Percentiles rank a stretch among this genome's conserved stretches.
Evolutionary conservation across 1,140 invertebrate genomes (phyloP).

Genomic region (Anoplolepis gracilipes): DNA sequence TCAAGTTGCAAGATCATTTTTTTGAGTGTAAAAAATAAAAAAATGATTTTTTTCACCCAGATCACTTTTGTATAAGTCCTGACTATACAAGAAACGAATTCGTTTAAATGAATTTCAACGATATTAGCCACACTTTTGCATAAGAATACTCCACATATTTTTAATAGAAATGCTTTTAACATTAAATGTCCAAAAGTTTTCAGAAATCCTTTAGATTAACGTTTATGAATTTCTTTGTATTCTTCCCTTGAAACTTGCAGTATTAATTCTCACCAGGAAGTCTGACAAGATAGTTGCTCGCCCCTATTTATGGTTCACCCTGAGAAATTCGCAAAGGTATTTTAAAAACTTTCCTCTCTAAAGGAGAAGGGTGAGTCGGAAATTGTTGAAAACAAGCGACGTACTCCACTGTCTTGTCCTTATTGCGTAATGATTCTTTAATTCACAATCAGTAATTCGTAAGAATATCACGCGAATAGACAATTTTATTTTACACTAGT

Average conservation of each 20-base stretch:
- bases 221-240: not conserved
- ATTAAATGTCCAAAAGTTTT: not conserved
- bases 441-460: not conserved
- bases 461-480: not conserved
- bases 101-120: too few relatives aligned
- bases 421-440: slow-evolving; percentile 6
- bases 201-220: not conserved
- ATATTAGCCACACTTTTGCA: too few relatives aligned
- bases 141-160: too few relatives aligned
- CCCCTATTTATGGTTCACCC: not conserved
- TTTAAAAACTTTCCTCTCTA: slow-evolving; percentile 26
- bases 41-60: too few relatives aligned
- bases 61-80: too few relatives aligned
- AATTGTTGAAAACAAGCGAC: not conserved
- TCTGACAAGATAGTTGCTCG: not conserved
- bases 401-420: not conserved
- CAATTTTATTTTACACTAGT: not conserved
- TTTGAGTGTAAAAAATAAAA: too few relatives aligned
- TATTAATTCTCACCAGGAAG: slow-evolving; percentile 30
- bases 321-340: not conserved
- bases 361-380: not conserved
- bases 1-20: too few relatives aligned
- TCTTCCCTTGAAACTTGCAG: not conserved
- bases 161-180: too few relatives aligned
- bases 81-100: too few relatives aligned